Base-by-base conservation (phyloP, 1,140 invertebrate species). In the Drosophila orosa region DNA sequence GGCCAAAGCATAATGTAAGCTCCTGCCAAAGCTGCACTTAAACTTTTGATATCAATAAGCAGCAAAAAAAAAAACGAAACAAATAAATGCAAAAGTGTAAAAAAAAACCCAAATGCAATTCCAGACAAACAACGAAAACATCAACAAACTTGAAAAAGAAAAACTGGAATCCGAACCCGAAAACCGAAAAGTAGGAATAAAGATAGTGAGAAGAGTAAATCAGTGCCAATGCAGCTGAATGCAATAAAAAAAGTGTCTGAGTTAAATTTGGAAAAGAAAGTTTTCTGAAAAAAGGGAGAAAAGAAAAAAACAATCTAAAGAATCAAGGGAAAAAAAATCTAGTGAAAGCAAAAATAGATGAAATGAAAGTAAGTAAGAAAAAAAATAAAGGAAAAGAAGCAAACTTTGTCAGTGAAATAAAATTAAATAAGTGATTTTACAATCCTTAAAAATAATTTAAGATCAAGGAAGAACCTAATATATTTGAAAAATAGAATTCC, bases 41-140 rank as follows among this genome's bases (percentile, higher is more conserved):
- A 87, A 87, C 83, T 87, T 87, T 89, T 83, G 84, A 87, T 87
- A 87, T 87, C 84, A 89, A 87, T 87, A 89, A 76, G 57, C 58
- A 68, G 59, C 55, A 42, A 19, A 39, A 75, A 39, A 59, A 42
- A 45, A 54, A 42, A 45, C 61, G 17, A 29, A 48, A 48, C 25
- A 48, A 48, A 48, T 48, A 48, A 48, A 29, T 58, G 54, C 40
- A 67, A 39, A 57, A 68, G 57, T 50, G 42, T 65, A 33, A 60
- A 45, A 33, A 60, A 45, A 60, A 80, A 55, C 22, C n/a, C 35
- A 47, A 78, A 62, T 47, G 78, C 80, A 82, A 68, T 68, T 71
- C 69, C 74, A 68, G 50, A 24, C 63, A 66, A 63, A 45, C 29
- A 67, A 48, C 55, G 59, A 71, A 57, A 69, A 63, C 40, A 65